phyloP scores from a whole-genome alignment of 2,113 vertebrate genomes.

The Empidonax traillii region DNA sequence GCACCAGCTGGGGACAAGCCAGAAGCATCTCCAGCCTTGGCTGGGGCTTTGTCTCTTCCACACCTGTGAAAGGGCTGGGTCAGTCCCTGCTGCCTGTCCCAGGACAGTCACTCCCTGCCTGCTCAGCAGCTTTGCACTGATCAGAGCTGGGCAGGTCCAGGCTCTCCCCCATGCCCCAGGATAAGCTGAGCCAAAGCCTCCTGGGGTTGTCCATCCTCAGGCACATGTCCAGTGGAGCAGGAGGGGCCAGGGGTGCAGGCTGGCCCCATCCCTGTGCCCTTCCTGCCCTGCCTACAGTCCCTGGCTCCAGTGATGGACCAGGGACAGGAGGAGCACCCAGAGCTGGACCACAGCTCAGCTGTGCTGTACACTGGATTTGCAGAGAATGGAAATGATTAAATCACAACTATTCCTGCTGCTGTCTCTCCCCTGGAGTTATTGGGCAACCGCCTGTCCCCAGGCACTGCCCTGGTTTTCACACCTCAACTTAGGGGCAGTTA shows the following conservation, averaged over 20 bases:
- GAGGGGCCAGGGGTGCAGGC: neutral
- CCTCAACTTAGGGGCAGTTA: neutral
- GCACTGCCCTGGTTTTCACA: neutral
- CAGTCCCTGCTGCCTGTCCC: neutral
- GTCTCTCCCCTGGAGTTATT: neutral
- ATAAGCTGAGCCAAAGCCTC: neutral
- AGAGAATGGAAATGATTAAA: neutral
- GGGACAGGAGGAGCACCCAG: neutral
- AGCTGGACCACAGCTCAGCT: neutral
- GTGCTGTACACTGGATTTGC: conserved; percentile 2
- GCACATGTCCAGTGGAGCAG: accelerated
- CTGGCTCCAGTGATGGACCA: neutral
- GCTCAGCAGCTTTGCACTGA: neutral
- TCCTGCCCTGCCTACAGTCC: neutral
- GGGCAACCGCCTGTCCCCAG: neutral
- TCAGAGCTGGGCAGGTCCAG: neutral
- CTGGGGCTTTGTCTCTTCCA: neutral
- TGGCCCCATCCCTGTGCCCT: neutral
- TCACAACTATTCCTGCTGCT: neutral
- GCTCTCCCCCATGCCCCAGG: neutral
- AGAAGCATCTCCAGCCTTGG: neutral
- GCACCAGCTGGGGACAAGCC: neutral
- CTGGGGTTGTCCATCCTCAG: neutral
- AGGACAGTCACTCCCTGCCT: neutral
- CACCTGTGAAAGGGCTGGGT: neutral